A percentile compares a stretch with the other conserved stretches of the same genome.
Conservation (phyloP, 2,113 vertebrate genomes). For the Onychostruthus taczanowskii region DNA sequence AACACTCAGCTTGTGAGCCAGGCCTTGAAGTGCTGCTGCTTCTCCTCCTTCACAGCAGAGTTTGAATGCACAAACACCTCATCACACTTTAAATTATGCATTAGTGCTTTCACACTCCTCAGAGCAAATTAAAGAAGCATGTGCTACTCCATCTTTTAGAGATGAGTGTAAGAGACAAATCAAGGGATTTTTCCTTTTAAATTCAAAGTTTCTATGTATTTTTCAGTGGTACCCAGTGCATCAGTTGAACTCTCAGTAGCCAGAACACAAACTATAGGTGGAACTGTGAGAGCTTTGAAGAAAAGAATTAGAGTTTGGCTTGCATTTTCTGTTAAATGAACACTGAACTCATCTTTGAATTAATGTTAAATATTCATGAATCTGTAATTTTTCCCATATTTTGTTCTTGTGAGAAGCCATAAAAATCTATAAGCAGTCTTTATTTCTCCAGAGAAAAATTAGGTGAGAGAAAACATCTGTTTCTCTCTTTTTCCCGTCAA, state of each 20-base stretch:
- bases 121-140: background rate
- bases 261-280: background rate
- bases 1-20: background rate
- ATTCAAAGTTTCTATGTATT: background rate
- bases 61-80: background rate
- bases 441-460: conserved; percentile 22
- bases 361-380: background rate
- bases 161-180: background rate
- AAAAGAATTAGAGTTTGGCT: background rate
- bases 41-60: background rate
- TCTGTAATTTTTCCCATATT: background rate
- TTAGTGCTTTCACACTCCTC: background rate
- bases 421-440: background rate
- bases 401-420: background rate
- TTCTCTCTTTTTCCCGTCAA: background rate
- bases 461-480: background rate
- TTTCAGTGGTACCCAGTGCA: background rate
- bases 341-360: background rate
- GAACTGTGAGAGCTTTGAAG: background rate
- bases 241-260: background rate
- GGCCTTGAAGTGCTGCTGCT: background rate
- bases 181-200: background rate
- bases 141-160: background rate
- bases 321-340: background rate
- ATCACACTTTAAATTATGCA: background rate